These are phyloP conservation scores for Zoanthus solanderi DNA, from an alignment of 92 coral and sea anemone genomes.

Conservation along the genomic window DNA sequence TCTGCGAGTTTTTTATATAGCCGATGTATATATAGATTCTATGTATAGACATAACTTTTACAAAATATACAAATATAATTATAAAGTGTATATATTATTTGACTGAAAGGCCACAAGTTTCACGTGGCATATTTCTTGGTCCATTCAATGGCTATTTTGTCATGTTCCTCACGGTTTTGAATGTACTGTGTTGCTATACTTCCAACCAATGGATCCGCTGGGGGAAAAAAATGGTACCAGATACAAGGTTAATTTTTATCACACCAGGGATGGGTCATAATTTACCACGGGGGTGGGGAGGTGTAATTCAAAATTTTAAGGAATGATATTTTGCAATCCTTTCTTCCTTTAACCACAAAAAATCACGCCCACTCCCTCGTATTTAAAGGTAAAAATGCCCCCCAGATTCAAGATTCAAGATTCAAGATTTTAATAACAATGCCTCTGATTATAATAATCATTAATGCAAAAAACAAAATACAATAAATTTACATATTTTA, in stretches of 20 bases:
- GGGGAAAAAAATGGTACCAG: background rate
- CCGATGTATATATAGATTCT: background rate
- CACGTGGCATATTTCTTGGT: conserved; percentile 82
- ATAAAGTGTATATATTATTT: background rate
- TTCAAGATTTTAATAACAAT: no score
- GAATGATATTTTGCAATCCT: no score
- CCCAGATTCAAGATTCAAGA: no score
- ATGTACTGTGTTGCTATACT: conserved; percentile 87
- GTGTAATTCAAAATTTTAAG: no score
- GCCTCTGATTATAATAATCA: no score
- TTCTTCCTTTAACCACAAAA: no score
- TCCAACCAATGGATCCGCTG: conserved; percentile 90
- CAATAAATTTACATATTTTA: no score
- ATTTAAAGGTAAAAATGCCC: no score
- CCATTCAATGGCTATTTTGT: conserved; percentile 78
- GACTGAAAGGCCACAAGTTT: background rate
- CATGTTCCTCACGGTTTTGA: conserved; percentile 83
- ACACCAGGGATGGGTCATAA: no score
- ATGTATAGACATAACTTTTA: conserved; percentile 5
- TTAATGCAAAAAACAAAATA: no score
- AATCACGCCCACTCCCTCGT: no score
- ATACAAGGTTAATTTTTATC: background rate
- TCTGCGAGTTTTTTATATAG: background rate
- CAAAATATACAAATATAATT: conserved; percentile 21
- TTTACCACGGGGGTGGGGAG: no score